Conservation (phyloP, 2,888 invertebrate species). For the Eilema griseolum region DNA sequence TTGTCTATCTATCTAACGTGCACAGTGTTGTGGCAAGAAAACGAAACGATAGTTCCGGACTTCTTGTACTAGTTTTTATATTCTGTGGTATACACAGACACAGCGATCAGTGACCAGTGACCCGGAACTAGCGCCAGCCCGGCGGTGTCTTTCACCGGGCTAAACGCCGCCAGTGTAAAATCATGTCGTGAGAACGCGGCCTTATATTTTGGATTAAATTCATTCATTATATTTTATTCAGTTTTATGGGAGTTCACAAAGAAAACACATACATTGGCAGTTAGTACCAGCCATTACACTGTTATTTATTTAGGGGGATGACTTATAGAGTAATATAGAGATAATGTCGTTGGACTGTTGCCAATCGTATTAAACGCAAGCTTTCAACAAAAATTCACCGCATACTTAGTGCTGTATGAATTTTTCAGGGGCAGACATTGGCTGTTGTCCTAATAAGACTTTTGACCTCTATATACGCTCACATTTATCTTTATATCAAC, state of each 20-base stretch:
- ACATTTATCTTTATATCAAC: background rate
- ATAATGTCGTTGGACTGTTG: conserved; percentile 31
- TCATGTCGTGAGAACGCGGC: background rate
- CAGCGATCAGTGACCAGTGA: too few species aligned
- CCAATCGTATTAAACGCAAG: conserved; percentile 29
- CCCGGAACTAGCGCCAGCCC: too few species aligned
- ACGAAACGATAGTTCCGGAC: too few species aligned
- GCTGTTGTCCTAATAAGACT: conserved; percentile 38
- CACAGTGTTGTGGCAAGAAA: too few species aligned
- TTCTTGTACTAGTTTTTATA: too few species aligned
- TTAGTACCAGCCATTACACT: conserved; percentile 9
- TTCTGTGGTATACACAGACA: too few species aligned
- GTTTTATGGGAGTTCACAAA: conserved; percentile 11
- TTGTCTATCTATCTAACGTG: too few species aligned
- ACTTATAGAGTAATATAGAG: background rate
- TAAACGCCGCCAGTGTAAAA: background rate
- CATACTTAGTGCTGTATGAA: conserved; percentile 4
- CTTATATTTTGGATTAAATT: background rate
- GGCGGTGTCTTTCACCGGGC: background rate
- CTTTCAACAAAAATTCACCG: background rate
- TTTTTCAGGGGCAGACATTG: conserved; percentile 31
- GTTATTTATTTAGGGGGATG: conserved; percentile 1
- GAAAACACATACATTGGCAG: background rate
- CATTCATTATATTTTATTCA: too few species aligned
- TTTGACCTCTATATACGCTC: conserved; percentile 29